Conservation (phyloP, 2,113 vertebrate genomes). For the Maylandia zebra region DNA sequence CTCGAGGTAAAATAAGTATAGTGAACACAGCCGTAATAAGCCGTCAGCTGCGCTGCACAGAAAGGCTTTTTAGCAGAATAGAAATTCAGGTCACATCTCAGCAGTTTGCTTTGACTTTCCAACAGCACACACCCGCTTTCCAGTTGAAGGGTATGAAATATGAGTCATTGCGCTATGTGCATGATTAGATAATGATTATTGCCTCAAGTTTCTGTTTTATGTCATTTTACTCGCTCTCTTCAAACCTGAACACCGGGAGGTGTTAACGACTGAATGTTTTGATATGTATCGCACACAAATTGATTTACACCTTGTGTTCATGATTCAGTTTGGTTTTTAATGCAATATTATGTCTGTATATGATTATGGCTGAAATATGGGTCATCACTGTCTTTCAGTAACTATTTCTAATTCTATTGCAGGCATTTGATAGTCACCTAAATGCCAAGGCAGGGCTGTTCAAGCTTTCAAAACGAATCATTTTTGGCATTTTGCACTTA, state of each 20-base stretch:
- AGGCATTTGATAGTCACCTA: not conserved
- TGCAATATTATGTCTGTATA: not conserved
- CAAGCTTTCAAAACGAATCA: not conserved
- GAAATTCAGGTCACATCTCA: not conserved
- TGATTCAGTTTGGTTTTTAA: not conserved
- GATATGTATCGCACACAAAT: not conserved
- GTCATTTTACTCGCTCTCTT: not conserved
- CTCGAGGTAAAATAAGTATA: not conserved
- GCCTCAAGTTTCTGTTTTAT: not conserved
- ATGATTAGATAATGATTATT: not conserved
- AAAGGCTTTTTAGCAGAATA: not conserved
- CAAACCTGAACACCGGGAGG: not conserved
- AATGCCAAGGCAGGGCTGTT: not conserved
- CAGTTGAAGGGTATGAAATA: not conserved
- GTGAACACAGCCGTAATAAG: not conserved
- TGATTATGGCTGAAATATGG: not conserved
- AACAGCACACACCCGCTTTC: not conserved
- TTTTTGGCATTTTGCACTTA: not conserved
- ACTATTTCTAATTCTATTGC: not conserved
- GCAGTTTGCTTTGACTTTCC: not conserved
- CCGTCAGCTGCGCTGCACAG: not conserved
- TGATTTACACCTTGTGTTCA: not conserved
- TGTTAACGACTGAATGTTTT: not conserved
- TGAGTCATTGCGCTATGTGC: not conserved
- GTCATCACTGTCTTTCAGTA: not conserved